Conservation (phyloP, 2,888 invertebrate genomes). For the Nemotelus nigrinus region DNA sequence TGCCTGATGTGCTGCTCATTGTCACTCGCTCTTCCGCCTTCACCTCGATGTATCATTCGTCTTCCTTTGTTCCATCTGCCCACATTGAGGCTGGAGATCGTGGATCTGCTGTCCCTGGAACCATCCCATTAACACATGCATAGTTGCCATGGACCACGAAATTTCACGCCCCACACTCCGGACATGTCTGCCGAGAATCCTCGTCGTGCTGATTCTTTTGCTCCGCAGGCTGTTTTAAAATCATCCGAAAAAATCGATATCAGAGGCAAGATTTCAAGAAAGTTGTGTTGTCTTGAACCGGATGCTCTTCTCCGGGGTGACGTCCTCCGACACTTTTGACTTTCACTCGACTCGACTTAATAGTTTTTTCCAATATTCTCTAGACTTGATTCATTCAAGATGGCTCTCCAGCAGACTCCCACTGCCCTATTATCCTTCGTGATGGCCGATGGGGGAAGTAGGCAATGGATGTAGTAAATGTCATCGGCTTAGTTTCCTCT, state of each 20-base stretch:
- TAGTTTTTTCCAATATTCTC: too few relatives aligned
- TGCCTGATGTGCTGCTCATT: too few relatives aligned
- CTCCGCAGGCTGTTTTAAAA: background rate
- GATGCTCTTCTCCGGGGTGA: background rate
- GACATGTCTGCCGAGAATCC: background rate
- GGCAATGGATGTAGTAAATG: background rate
- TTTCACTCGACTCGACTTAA: background rate
- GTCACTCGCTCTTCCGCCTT: too few relatives aligned
- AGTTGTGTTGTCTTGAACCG: background rate
- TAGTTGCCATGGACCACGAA: conserved; percentile 2
- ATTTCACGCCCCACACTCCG: background rate
- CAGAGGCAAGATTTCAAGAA: background rate
- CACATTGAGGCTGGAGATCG: background rate
- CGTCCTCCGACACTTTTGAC: background rate
- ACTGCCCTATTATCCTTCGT: too few relatives aligned
- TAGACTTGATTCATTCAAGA: too few relatives aligned
- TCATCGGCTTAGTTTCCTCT: background rate
- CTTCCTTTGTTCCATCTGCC: too few relatives aligned
- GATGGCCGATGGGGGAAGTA: background rate
- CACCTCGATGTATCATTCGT: too few relatives aligned
- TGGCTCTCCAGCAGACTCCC: too few relatives aligned
- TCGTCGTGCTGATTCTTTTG: background rate
- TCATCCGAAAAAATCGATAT: conserved; percentile 5
- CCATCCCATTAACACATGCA: background rate
- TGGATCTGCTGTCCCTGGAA: background rate